Percentiles rank a stretch among this genome's conserved stretches.
Evolutionary conservation across 1,140 invertebrate species (phyloP).

Genomic region (Trichomalopsis sarcophagae): DNA sequence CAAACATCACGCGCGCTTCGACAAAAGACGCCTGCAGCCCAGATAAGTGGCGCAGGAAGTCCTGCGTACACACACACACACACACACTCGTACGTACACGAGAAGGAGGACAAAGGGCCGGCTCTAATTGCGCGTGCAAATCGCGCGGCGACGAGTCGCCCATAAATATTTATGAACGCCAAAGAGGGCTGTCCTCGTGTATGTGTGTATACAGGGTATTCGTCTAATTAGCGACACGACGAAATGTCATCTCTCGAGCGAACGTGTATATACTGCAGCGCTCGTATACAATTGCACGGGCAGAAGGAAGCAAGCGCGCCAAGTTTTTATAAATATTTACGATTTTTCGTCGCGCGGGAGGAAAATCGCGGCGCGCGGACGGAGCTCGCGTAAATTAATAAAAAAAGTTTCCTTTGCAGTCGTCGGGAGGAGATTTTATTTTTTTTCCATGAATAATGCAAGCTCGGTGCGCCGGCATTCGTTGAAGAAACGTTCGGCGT

Average conservation of each 20-base stretch:
- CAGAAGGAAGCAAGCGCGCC: not conserved
- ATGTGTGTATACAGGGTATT: not conserved
- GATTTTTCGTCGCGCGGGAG: not conserved
- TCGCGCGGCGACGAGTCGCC: not conserved
- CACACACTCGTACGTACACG: not conserved
- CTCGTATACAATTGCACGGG: not conserved
- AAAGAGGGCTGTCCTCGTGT: not conserved
- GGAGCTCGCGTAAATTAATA: constrained; percentile 37
- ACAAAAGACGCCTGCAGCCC: not conserved
- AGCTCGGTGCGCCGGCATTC: not conserved
- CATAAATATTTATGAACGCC: constrained; percentile 37
- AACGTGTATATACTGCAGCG: not conserved
- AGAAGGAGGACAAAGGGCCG: constrained; percentile 9
- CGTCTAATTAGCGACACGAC: constrained; percentile 19
- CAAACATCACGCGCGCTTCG: constrained; percentile 6
- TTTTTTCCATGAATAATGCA: constrained; percentile 42
- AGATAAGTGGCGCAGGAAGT: constrained; percentile 14
- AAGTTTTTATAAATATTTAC: constrained; percentile 34
- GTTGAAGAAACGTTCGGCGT: constrained; percentile 28
- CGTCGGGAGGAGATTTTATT: not conserved
- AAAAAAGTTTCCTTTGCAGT: constrained; percentile 12
- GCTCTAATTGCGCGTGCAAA: constrained; percentile 36
- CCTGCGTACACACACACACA: not conserved
- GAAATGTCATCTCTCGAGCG: not conserved
- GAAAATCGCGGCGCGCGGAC: not conserved